Evolutionary conservation across 1,140 invertebrate genomes (phyloP).

Genomic region (Bombus difficillimus): DNA sequence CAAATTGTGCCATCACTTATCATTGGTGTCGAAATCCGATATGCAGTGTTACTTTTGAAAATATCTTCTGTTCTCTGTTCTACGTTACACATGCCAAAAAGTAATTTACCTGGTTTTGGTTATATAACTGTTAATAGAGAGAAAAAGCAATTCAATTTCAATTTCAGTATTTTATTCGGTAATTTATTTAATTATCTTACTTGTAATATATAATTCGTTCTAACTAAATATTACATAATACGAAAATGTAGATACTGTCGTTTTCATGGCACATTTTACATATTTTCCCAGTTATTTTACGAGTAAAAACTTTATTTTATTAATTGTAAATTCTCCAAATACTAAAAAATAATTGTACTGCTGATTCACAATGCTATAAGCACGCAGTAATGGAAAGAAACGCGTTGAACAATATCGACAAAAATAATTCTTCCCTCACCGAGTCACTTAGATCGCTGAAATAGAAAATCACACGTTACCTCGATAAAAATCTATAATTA

Average conservation of each 20-base stretch:
- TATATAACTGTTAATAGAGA: background rate
- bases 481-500: background rate
- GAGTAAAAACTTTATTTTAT: background rate
- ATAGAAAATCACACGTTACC: background rate
- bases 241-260: background rate
- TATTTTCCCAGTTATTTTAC: background rate
- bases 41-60: background rate
- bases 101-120: background rate
- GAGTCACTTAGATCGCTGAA: background rate
- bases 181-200: background rate
- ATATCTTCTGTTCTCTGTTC: background rate
- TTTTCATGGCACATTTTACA: background rate
- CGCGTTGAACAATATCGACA: background rate
- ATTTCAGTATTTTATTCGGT: too few species aligned
- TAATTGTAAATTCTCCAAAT: background rate
- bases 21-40: background rate
- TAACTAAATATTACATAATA: background rate
- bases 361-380: background rate
- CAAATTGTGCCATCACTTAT: background rate
- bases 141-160: background rate
- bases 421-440: background rate
- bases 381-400: background rate
- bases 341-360: background rate
- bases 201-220: background rate
- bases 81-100: background rate